A percentile compares a stretch with the other conserved stretches of the same genome.
These are phyloP conservation scores for Hylomyscus alleni DNA, from an alignment of 2,797 vertebrate genomes.

Conservation along the genomic window DNA sequence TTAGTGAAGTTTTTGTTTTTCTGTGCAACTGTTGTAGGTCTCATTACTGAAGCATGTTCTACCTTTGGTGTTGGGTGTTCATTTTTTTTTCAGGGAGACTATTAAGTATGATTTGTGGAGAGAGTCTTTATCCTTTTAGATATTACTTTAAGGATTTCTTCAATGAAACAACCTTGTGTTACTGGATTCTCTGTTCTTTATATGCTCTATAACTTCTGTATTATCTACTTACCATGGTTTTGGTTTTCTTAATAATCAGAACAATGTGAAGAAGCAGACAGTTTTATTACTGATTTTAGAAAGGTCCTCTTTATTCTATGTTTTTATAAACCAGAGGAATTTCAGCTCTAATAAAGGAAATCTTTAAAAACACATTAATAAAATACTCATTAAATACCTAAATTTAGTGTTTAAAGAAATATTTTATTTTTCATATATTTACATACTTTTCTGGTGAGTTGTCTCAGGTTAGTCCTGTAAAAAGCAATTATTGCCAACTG, in stretches of 20 bases:
- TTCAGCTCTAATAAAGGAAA: slow-evolving; percentile 43
- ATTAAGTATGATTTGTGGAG: slow-evolving; percentile 24
- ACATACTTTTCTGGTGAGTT: slow-evolving; percentile 31
- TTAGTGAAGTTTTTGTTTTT: slow-evolving; percentile 10
- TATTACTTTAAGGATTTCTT: slow-evolving; percentile 35
- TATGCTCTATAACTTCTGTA: slow-evolving; percentile 16
- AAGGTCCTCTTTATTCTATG: not conserved
- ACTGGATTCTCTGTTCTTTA: slow-evolving; percentile 66
- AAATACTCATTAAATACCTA: slow-evolving; percentile 25
- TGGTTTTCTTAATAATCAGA: slow-evolving; percentile 29
- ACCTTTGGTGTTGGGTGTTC: slow-evolving; percentile 35
- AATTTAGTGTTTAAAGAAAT: slow-evolving; percentile 24
- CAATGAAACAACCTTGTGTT: not conserved
- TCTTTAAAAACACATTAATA: slow-evolving; percentile 52
- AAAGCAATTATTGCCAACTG: slow-evolving; percentile 49
- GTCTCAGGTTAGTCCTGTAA: not conserved
- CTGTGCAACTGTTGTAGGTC: slow-evolving; percentile 25
- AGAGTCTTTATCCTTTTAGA: slow-evolving; percentile 8
- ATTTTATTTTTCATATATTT: slow-evolving; percentile 44
- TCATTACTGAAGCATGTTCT: slow-evolving; percentile 48
- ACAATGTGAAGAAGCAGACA: slow-evolving; percentile 46
- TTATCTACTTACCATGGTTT: slow-evolving; percentile 49
- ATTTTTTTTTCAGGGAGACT: not conserved
- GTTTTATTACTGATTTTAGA: slow-evolving; percentile 9
- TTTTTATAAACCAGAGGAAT: slow-evolving; percentile 29